Conservation (phyloP, 2,797 vertebrate genomes). For the Poliocrania exsul region DNA sequence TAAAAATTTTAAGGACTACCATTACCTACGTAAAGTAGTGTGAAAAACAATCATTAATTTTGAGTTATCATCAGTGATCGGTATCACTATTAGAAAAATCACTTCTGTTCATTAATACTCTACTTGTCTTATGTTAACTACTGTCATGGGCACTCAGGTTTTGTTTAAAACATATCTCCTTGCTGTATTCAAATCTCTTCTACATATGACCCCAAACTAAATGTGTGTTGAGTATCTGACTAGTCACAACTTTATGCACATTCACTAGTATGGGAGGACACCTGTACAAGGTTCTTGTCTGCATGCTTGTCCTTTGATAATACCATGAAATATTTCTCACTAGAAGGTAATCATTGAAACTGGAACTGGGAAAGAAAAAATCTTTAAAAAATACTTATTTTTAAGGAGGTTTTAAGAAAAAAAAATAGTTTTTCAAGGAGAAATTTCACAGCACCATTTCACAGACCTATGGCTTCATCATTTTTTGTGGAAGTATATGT, state of each 20-base stretch:
- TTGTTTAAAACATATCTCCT: background rate
- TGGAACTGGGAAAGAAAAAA: background rate
- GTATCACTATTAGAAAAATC: background rate
- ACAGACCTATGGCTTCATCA: background rate
- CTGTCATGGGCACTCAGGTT: background rate
- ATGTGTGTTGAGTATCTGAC: background rate
- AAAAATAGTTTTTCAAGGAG: background rate
- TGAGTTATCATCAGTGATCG: background rate
- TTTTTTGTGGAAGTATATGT: background rate
- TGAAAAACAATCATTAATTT: background rate
- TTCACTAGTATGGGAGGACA: background rate
- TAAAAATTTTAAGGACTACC: background rate
- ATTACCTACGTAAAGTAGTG: background rate
- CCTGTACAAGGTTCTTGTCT: background rate
- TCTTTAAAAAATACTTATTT: background rate
- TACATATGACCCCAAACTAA: background rate
- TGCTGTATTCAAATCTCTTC: background rate
- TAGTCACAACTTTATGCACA: background rate
- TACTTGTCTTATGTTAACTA: background rate
- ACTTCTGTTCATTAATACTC: background rate
- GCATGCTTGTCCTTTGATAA: background rate
- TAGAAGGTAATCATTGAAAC: background rate
- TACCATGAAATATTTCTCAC: background rate
- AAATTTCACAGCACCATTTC: background rate
- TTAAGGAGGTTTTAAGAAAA: background rate